Base-by-base conservation (phyloP, 2,113 vertebrate genomes). In the Tupaia chinensis region DNA sequence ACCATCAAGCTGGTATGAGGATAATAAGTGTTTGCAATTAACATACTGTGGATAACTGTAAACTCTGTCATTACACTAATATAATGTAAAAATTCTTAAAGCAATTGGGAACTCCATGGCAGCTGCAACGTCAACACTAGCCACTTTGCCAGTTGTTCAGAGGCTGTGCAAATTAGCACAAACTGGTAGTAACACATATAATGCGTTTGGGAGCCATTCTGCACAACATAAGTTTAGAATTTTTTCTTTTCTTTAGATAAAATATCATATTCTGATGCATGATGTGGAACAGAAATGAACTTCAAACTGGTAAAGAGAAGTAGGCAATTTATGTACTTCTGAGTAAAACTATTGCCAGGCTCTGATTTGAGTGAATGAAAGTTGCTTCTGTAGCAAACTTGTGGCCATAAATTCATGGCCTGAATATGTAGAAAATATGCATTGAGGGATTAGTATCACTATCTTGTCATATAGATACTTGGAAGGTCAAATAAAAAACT, bases 41-140 rank as follows among this genome's bases (percentile, higher is more conserved):
- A 87, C 56, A 93, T 53, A 93, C 32, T 61, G 76, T 80, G 72
- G 53, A 79, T 96, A 94, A 81, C 29, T 91, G 19, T 72, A 83
- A 95, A 89, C 74, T 78, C 32, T 91, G 61, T 72, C 80, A 87
- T 63, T 87, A 92, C 29, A 81, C 19, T 81, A 89, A 95, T 78
- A 95, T 97, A 96, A 92, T 70, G 63, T 68, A 93, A 96, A 97
- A 93, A 92, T 85, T 92, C 34, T 8, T 89, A 80, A 68, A 97
- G 87, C 77, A 96, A 90, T 68, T 87, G 15, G 68, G 22, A 87
- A 92, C 58, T 65, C 44, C 0, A 0, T 61, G n/a, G 87, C 81
- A 95, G 66, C 72, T 85, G 25, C 44, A 66, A 27, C 1, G 4
- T 84, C 76, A 95, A 96, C 61, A 93, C 25, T 84, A 87, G 84